These are phyloP conservation scores for Psix sp. DNA, from an alignment of 1,140 invertebrate genomes.

Conservation along the genomic window DNA sequence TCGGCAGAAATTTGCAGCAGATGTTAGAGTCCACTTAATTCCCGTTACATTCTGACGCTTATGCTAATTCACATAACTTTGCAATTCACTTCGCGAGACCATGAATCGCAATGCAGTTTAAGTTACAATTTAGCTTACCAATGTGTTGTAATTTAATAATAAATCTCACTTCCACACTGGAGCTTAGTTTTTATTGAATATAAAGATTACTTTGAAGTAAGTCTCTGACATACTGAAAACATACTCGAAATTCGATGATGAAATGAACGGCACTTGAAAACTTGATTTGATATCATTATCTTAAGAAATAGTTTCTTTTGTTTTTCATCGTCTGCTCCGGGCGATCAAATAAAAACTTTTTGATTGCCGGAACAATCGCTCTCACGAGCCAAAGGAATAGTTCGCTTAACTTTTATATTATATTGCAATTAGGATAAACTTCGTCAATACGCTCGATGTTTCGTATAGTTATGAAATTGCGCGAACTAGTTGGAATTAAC, in stretches of 20 bases:
- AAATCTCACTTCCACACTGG: too few species aligned
- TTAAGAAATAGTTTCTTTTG: too few species aligned
- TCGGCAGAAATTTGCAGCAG: slow-evolving; percentile 8
- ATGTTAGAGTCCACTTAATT: slow-evolving; percentile 9
- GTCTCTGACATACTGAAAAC: too few species aligned
- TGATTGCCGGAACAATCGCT: slow-evolving; percentile 16
- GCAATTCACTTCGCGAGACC: background rate
- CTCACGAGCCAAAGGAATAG: slow-evolving; percentile 12
- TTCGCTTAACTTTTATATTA: slow-evolving; percentile 25
- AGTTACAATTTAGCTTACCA: slow-evolving; percentile 2
- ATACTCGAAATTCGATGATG: too few species aligned
- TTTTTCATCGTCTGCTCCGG: background rate
- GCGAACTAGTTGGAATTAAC: slow-evolving; percentile 29
- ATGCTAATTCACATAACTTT: slow-evolving; percentile 1
- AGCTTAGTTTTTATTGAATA: too few species aligned
- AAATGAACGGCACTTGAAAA: too few species aligned
- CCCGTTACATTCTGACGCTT: background rate
- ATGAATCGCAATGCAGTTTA: background rate
- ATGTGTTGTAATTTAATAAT: background rate
- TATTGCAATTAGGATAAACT: slow-evolving; percentile 44
- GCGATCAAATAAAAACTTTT: slow-evolving; percentile 3
- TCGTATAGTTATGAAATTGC: slow-evolving; percentile 44
- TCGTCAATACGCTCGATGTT: slow-evolving; percentile 35
- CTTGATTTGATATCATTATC: too few species aligned
- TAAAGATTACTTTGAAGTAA: too few species aligned